Conservation (phyloP, 2,888 invertebrate species). For the Chymomyza caudatula region DNA sequence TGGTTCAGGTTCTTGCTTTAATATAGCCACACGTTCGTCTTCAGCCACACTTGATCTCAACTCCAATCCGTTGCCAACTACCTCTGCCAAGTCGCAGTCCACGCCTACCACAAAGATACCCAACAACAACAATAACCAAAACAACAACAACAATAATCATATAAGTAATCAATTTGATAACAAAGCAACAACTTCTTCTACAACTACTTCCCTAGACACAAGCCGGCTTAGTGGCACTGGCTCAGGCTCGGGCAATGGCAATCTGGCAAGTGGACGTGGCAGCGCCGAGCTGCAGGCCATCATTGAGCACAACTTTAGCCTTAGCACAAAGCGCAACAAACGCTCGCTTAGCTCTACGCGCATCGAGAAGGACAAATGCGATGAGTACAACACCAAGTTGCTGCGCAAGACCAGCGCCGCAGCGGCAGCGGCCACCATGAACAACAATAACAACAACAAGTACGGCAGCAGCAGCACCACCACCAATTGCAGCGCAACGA, state of each 20-base stretch:
- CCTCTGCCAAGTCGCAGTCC: conserved; percentile 2
- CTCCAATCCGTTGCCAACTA: conserved; percentile 65
- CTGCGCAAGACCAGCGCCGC: conserved; percentile 69
- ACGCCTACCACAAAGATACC: conserved; percentile 3
- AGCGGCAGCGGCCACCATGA: conserved; percentile 6
- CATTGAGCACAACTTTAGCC: conserved; percentile 44
- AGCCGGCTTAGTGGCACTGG: conserved; percentile 66
- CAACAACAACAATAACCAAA: conserved; percentile 22
- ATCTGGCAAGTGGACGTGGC: background rate
- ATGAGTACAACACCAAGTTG: conserved; percentile 77
- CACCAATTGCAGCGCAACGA: conserved; percentile 30
- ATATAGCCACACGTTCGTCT: conserved; percentile 61
- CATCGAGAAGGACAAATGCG: conserved; percentile 77
- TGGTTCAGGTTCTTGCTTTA: conserved; percentile 30
- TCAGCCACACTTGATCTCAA: conserved; percentile 72
- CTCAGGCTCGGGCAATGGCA: conserved; percentile 18
- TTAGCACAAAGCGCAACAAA: conserved; percentile 75
- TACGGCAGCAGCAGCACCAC: conserved; percentile 31
- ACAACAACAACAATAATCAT: conserved; percentile 37
- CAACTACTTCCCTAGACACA: conserved; percentile 66
- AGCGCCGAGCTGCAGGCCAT: conserved; percentile 39
- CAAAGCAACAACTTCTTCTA: conserved; percentile 36
- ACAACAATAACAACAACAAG: conserved; percentile 34
- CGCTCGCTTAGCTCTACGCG: conserved; percentile 78
- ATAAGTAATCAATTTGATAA: conserved; percentile 10